phyloP scores from a whole-genome alignment of 2,797 vertebrate genomes.

The Myotis myotis region DNA sequence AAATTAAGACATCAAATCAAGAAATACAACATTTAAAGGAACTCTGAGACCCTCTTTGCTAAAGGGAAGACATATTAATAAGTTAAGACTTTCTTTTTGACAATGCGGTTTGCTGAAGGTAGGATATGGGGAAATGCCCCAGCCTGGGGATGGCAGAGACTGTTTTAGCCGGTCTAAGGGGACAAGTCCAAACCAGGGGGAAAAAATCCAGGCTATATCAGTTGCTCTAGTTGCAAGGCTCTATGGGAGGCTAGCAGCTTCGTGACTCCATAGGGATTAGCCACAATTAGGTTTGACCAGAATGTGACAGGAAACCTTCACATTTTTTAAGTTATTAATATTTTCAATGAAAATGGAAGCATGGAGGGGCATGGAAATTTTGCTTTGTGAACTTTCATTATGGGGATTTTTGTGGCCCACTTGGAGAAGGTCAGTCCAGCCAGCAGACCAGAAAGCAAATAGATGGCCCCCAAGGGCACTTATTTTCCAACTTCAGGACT shows the following conservation, averaged over 20 bases:
- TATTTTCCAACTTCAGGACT: slow-evolving; percentile 31
- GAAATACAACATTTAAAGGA: slow-evolving; percentile 29
- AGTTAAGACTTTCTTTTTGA: neutral
- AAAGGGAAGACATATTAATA: slow-evolving; percentile 2
- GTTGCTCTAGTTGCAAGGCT: slow-evolving; percentile 40
- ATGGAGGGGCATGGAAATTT: slow-evolving; percentile 22
- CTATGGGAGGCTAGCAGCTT: neutral
- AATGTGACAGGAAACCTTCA: slow-evolving; percentile 3
- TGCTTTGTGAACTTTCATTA: slow-evolving; percentile 32
- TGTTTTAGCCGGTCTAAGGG: slow-evolving; percentile 42
- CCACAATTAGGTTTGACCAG: neutral
- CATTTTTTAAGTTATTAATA: slow-evolving; percentile 38
- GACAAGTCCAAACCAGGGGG: slow-evolving; percentile 51
- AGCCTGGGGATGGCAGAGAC: neutral
- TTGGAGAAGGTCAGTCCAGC: slow-evolving; percentile 5
- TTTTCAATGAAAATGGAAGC: slow-evolving; percentile 56
- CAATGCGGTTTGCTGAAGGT: neutral
- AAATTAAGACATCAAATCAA: neutral
- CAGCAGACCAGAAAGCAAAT: slow-evolving; percentile 34
- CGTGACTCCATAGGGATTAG: slow-evolving; percentile 46
- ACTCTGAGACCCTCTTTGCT: slow-evolving; percentile 35
- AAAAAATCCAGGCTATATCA: slow-evolving; percentile 48
- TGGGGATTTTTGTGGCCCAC: slow-evolving; percentile 7
- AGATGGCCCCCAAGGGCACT: neutral
- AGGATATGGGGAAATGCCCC: neutral